Evolutionary conservation across 2,797 vertebrate species (phyloP).

Genomic region (Scolopax bukidnonensis): DNA sequence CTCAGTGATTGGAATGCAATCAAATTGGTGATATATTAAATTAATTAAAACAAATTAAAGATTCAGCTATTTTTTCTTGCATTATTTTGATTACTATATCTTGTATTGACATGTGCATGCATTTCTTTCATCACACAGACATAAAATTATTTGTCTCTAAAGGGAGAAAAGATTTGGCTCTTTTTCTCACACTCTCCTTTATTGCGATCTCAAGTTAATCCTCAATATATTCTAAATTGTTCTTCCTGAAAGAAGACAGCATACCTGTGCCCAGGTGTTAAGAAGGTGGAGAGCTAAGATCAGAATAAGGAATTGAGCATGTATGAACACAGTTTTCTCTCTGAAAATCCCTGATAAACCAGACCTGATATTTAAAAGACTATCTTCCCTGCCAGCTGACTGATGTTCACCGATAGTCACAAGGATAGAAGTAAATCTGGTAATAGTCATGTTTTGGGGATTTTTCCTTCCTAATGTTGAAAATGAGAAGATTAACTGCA

Average conservation of each 20-base stretch:
- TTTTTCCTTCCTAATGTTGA: constrained; percentile 22
- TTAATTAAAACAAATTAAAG: neutral
- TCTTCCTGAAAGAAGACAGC: neutral
- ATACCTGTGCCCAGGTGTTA: neutral
- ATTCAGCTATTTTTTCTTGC: neutral
- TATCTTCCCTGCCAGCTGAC: neutral
- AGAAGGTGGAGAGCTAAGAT: neutral
- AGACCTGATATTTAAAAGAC: neutral
- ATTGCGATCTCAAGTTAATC: neutral
- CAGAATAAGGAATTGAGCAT: neutral
- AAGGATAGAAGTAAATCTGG: constrained; percentile 15
- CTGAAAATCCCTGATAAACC: constrained; percentile 13
- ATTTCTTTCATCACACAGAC: neutral
- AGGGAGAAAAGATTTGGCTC: neutral
- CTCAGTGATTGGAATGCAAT: neutral
- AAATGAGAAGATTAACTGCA: constrained; percentile 5
- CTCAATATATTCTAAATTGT: neutral
- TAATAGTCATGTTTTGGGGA: constrained; percentile 13
- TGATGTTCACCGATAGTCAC: neutral
- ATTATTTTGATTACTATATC: neutral
- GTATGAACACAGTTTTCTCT: neutral
- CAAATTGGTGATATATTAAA: neutral
- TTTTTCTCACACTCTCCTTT: neutral
- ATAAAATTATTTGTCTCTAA: neutral
- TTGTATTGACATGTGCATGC: neutral